Conservation (phyloP, 2,797 vertebrate genomes). For the Sphenopsis melanotis region DNA sequence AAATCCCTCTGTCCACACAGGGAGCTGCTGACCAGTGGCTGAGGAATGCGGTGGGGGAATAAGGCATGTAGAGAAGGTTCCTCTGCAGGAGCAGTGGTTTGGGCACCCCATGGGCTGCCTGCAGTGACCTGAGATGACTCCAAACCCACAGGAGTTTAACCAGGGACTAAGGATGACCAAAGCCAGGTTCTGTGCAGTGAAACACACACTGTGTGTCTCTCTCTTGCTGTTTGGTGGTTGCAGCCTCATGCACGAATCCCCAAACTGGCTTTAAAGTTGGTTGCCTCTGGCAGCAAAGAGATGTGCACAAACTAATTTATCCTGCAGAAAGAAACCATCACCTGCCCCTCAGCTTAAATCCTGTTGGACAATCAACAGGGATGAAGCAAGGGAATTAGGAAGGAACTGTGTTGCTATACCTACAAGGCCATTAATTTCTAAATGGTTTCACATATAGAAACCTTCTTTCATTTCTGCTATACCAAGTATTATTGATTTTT, state of each 20-base stretch:
- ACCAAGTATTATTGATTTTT: background rate
- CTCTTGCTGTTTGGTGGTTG: background rate
- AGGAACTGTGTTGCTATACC: background rate
- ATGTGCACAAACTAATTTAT: background rate
- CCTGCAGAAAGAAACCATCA: background rate
- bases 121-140: background rate
- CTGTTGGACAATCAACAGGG: background rate
- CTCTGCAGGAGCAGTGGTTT: background rate
- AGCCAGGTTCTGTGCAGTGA: background rate
- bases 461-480: background rate
- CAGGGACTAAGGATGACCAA: background rate
- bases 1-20: background rate
- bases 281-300: background rate
- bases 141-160: background rate
- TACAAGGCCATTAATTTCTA: background rate
- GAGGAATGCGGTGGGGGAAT: background rate
- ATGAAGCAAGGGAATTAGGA: background rate
- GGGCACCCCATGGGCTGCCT: accelerated
- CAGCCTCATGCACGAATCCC: accelerated
- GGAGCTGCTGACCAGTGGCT: background rate
- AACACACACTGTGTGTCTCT: background rate
- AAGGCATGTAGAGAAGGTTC: background rate
- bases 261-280: background rate
- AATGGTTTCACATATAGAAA: background rate
- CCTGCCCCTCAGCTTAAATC: background rate